Conservation (phyloP, 1,140 invertebrate species). For the Diabrotica virgifera region DNA sequence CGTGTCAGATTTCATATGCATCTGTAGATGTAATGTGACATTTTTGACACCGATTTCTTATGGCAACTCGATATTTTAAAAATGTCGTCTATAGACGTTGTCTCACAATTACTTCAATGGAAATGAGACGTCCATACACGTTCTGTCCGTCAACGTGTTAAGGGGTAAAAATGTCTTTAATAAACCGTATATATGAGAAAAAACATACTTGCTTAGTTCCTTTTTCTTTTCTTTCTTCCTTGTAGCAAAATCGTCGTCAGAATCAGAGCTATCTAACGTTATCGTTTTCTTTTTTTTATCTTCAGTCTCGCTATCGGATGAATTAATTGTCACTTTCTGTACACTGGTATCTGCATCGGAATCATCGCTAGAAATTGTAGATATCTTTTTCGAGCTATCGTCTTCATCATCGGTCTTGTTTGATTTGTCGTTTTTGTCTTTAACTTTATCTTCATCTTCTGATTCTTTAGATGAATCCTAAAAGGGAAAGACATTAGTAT, state of each 20-base stretch:
- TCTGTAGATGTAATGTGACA: no score
- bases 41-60: no score
- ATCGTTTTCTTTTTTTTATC: slow-evolving; percentile 17
- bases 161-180: no score
- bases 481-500: neutral
- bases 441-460: slow-evolving; percentile 15
- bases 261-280: slow-evolving; percentile 26
- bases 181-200: no score
- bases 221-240: slow-evolving; percentile 32
- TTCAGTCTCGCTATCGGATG: neutral
- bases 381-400: slow-evolving; percentile 11
- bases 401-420: slow-evolving; percentile 9
- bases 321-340: no score
- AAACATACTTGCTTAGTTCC: slow-evolving; percentile 20
- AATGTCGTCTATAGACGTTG: no score
- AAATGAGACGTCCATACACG: no score
- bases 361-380: slow-evolving; percentile 7
- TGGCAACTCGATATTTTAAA: no score
- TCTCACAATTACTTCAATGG: no score
- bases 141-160: no score
- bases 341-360: slow-evolving; percentile 3
- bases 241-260: slow-evolving; percentile 30
- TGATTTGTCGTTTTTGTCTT: slow-evolving; percentile 5
- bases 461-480: neutral
- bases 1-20: no score